Evolutionary conservation across 2,797 vertebrate species (phyloP).

Genomic region (Ambastaia sidthimunki): DNA sequence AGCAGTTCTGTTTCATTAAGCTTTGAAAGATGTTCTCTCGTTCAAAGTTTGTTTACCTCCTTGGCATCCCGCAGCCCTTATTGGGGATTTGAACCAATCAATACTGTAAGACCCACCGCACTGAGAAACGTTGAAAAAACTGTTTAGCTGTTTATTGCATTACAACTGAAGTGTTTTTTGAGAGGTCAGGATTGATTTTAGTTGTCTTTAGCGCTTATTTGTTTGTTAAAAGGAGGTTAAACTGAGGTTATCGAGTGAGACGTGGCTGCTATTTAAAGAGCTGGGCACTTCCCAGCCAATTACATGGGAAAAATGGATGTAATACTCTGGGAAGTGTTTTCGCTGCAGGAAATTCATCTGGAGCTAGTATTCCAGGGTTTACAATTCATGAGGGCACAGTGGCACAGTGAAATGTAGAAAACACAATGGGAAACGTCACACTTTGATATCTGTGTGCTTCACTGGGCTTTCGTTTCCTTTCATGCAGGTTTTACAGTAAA

Average conservation of each 20-base stretch:
- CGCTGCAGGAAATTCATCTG: slow-evolving; percentile 4
- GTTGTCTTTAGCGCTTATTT: slow-evolving; percentile 26
- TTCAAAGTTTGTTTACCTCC: not conserved
- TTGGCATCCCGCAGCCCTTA: not conserved
- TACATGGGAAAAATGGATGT: slow-evolving; percentile 7
- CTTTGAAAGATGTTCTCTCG: slow-evolving; percentile 23
- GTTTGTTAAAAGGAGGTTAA: slow-evolving; percentile 35
- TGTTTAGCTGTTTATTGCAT: not conserved
- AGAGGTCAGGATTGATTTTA: slow-evolving; percentile 10
- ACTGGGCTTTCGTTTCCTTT: not conserved
- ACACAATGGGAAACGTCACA: not conserved
- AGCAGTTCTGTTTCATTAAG: slow-evolving; percentile 10
- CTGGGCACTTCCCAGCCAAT: not conserved
- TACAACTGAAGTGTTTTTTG: not conserved
- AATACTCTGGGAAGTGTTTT: slow-evolving; percentile 13
- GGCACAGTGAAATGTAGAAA: slow-evolving; percentile 8
- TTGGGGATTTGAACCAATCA: not conserved
- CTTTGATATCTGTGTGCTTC: slow-evolving; percentile 14
- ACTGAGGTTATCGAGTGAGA: slow-evolving; percentile 11
- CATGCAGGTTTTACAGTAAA: not conserved
- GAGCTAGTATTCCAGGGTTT: slow-evolving; percentile 2
- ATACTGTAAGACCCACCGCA: slow-evolving; percentile 1
- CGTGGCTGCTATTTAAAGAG: not conserved
- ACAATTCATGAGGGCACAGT: not conserved
- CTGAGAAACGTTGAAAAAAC: not conserved